Base-by-base conservation (phyloP, 2,888 invertebrate species). In the Cheilosia impressa region DNA sequence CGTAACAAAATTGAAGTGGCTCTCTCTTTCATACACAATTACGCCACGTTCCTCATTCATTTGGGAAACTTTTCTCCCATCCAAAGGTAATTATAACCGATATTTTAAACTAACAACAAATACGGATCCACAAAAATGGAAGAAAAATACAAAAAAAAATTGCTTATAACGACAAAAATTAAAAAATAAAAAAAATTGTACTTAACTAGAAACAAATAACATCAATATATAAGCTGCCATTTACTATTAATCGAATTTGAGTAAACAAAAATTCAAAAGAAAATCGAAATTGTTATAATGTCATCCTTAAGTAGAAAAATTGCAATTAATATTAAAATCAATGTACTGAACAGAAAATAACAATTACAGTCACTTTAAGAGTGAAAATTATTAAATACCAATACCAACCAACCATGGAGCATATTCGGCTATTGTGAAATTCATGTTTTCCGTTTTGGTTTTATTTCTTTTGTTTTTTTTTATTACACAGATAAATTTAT, bases 211-310 rank as follows among this genome's bases (percentile, higher is more conserved):
- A 50, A 58, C 34, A 41, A 34, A 38, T 52, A 65, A 76, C 38
- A 81, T 71, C 63, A 69, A 71, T 58, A 71, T 65, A 43, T 52
- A 71, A 65, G 76, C 81, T 81, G 81, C 81, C 81, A 81, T 81
- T 69, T 60, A 77, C n/a, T 77, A 31, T 19, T 78, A 78, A 78
- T 55, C 13, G 38, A 41, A 75, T 27, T 47, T 43, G 22, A 45
- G 31, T 57, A 19, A 52, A 22, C 9, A 52, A 52, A 19, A 19
- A 19, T 15, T 52, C 6, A 34, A 47, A 34, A 5, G 9, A n/a
- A 65, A 38, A n/a, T 19, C 50, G 50, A 50, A 13, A 41, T 52
- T 9, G n/a, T 13, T 24, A 27, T n/a, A 34, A 4, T 10, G 15
- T 31, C 17, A 6, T 50, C 5, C 19, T 19, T 24, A 24, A 24